A percentile compares a stretch with the other conserved stretches of the same genome.
Evolutionary conservation across 2,888 invertebrate species (phyloP).

Genomic region (Druceiella hillmani): DNA sequence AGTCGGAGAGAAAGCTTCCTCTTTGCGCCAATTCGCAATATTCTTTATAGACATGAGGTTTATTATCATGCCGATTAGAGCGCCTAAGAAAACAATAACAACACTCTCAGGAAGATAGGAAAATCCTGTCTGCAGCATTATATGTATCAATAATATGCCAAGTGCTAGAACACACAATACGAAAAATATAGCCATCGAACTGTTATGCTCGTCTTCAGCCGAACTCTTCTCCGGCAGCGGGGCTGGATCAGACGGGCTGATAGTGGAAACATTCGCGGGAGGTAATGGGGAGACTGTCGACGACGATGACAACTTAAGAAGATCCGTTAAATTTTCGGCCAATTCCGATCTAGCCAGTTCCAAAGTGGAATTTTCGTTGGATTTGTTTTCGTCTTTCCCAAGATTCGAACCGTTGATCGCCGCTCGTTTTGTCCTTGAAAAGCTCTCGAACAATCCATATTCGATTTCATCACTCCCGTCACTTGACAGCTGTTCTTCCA

Average conservation of each 20-base stretch:
- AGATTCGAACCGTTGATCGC: too few species aligned
- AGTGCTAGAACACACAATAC: constrained; percentile 92
- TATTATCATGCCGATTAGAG: constrained; percentile 84
- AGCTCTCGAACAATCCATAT: too few species aligned
- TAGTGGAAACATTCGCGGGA: constrained; percentile 43
- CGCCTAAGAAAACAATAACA: constrained; percentile 93
- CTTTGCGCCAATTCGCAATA: constrained; percentile 92
- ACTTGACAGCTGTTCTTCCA: too few species aligned
- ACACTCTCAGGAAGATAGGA: constrained; percentile 97
- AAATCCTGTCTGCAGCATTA: constrained; percentile 92
- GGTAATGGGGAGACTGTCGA: constrained; percentile 25
- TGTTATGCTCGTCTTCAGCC: constrained; percentile 93
- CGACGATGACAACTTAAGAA: constrained; percentile 32
- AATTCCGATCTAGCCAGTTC: too few species aligned
- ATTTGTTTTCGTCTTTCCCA: too few species aligned
- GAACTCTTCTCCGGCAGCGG: constrained; percentile 83
- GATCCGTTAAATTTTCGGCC: too few species aligned
- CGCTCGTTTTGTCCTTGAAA: too few species aligned
- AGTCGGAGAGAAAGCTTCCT: constrained; percentile 97
- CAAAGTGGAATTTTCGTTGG: too few species aligned
- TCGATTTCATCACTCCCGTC: too few species aligned
- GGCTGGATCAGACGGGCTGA: constrained; percentile 67
- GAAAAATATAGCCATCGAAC: constrained; percentile 97
- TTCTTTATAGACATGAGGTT: constrained; percentile 85
- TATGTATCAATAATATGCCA: constrained; percentile 90